phyloP scores from a whole-genome alignment of 1,140 invertebrate species.

The Sogatella furcifera region DNA sequence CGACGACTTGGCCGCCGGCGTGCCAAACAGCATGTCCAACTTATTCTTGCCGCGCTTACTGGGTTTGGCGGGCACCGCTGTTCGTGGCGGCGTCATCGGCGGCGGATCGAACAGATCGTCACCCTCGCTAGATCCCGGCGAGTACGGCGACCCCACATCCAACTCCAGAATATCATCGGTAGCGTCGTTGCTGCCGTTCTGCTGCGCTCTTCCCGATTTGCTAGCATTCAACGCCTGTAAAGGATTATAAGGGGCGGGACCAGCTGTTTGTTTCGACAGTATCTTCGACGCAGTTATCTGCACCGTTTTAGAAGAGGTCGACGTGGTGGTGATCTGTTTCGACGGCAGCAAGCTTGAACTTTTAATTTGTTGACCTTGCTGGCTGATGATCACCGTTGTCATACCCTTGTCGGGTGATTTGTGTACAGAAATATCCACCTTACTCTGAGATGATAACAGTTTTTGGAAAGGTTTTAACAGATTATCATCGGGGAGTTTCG shows the following conservation, averaged over 20 bases:
- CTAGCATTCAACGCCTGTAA: conserved; percentile 11
- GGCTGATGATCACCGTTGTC: conserved; percentile 9
- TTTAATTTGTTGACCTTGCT: conserved; percentile 7
- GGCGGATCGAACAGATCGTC: conserved; percentile 80
- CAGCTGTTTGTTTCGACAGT: conserved; percentile 5
- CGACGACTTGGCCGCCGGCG: conserved; percentile 11
- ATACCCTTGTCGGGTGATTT: conserved; percentile 13
- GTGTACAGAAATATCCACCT: conserved; percentile 10
- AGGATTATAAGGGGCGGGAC: conserved; percentile 4
- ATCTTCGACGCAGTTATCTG: background rate
- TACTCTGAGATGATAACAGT: conserved; percentile 3
- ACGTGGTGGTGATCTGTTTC: background rate
- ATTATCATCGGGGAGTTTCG: conserved; percentile 3
- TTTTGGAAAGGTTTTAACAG: conserved; percentile 10
- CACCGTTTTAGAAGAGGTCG: too few relatives aligned
- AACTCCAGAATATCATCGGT: conserved; percentile 18
- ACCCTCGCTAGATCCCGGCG: conserved; percentile 69
- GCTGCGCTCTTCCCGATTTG: conserved; percentile 1
- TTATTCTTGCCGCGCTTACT: conserved; percentile 28
- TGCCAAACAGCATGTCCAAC: conserved; percentile 46
- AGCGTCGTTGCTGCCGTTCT: conserved; percentile 16
- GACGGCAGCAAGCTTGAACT: background rate
- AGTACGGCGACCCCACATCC: conserved; percentile 54
- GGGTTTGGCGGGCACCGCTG: conserved; percentile 19
- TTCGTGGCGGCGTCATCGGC: conserved; percentile 27